A percentile compares a stretch with the other conserved stretches of the same genome.
phyloP scores from a whole-genome alignment of 1,140 invertebrate species.

The Dendrolimus kikuchii region DNA sequence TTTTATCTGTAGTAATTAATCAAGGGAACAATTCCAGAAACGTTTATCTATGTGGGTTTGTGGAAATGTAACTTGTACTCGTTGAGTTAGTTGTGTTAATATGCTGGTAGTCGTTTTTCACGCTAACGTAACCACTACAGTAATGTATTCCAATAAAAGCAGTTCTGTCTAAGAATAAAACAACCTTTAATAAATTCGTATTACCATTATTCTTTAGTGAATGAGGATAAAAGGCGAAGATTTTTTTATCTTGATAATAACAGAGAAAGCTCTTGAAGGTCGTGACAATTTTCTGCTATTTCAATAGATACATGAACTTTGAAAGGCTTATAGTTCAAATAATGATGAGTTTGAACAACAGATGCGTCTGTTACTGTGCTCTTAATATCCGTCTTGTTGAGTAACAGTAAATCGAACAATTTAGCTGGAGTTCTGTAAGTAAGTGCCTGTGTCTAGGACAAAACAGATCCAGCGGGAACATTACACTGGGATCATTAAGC shows the following conservation, averaged over 20 bases:
- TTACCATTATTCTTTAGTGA: too few species aligned
- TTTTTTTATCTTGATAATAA: too few species aligned
- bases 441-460: constrained; percentile 30
- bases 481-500: constrained; percentile 27
- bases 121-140: neutral
- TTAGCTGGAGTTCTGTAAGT: constrained; percentile 32
- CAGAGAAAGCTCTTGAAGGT: too few species aligned
- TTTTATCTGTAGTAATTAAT: constrained; percentile 28
- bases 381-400: constrained; percentile 7
- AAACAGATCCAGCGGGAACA: constrained; percentile 20
- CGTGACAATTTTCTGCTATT: too few species aligned
- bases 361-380: too few species aligned
- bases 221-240: too few species aligned
- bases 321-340: too few species aligned
- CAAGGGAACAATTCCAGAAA: constrained; percentile 38
- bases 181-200: neutral
- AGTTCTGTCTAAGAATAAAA: neutral
- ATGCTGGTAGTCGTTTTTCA: constrained; percentile 2
- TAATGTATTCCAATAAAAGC: neutral
- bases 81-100: constrained; percentile 16
- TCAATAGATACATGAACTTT: too few species aligned
- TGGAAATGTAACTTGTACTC: constrained; percentile 43
- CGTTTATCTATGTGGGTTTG: constrained; percentile 39
- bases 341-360: too few species aligned
- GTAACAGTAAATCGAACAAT: constrained; percentile 31